Evolutionary conservation across 2,797 vertebrate species (phyloP).

Genomic region (Xiphophorus birchmanni): DNA sequence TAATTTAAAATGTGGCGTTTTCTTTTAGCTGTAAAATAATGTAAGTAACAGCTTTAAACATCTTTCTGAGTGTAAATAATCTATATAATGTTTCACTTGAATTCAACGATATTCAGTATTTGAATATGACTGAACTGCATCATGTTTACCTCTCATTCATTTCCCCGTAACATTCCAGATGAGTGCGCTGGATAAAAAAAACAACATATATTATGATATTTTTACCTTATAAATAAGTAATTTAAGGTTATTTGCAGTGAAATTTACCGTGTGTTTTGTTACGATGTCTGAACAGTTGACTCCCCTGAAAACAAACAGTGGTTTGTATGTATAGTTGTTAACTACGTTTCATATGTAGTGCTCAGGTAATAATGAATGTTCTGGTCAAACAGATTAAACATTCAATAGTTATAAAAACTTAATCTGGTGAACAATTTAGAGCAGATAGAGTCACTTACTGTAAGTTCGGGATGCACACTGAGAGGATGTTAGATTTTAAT

Average conservation of each 20-base stretch:
- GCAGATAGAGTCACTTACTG: constrained; percentile 32
- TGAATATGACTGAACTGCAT: not conserved
- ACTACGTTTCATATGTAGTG: not conserved
- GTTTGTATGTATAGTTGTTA: not conserved
- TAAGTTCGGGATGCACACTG: not conserved
- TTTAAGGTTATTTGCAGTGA: not conserved
- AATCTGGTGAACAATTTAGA: not conserved
- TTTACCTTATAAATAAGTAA: not conserved
- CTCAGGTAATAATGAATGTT: not conserved
- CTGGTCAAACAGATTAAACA: constrained; percentile 2
- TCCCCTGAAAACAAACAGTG: constrained; percentile 56
- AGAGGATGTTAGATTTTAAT: fast-evolving
- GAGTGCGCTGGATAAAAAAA: constrained; percentile 46
- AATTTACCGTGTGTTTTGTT: constrained; percentile 56
- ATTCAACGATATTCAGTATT: not conserved
- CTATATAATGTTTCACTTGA: not conserved
- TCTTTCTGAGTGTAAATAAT: not conserved
- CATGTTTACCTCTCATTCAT: constrained; percentile 51
- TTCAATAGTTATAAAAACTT: not conserved
- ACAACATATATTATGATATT: not conserved
- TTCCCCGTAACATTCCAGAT: constrained; percentile 66
- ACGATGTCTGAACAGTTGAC: constrained; percentile 4
- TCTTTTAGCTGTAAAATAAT: not conserved
- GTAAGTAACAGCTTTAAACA: not conserved
- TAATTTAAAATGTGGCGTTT: not conserved